Evolutionary conservation across 1,140 invertebrate species (phyloP).

Genomic region (Bombus pascuorum): DNA sequence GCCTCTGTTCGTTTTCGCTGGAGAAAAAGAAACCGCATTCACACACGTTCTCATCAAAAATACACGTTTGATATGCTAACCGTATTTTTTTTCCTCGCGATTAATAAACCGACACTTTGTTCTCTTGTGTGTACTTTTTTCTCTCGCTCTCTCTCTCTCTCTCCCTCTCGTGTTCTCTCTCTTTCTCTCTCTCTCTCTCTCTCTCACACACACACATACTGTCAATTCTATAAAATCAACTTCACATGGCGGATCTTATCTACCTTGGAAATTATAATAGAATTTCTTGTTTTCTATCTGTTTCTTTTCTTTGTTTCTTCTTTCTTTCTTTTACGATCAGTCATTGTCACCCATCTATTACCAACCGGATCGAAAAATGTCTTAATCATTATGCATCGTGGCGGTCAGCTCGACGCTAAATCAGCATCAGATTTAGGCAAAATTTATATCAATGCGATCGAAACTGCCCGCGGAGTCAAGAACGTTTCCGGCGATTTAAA

Average conservation of each 20-base stretch:
- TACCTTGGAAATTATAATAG: conserved; percentile 17
- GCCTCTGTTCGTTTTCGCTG: conserved; percentile 21
- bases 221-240: conserved; percentile 20
- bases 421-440: background rate
- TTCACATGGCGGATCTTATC: conserved; percentile 3
- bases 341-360: background rate
- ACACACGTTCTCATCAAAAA: conserved; percentile 51
- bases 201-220: background rate
- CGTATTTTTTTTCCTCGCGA: background rate
- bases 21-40: conserved; percentile 31
- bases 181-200: background rate
- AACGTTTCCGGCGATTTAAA: conserved; percentile 12
- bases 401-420: conserved; percentile 18
- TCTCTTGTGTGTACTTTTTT: background rate
- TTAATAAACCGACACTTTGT: background rate
- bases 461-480: background rate
- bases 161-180: no score
- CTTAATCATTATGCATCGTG: conserved; percentile 3
- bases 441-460: conserved; percentile 21
- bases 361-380: conserved; percentile 16
- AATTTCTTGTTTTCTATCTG: background rate
- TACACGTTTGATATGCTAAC: conserved; percentile 57
- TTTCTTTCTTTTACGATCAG: background rate
- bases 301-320: background rate
- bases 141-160: background rate